Evolutionary conservation across 2,797 vertebrate species (phyloP).

Genomic region (Phyllotis vaccarum): DNA sequence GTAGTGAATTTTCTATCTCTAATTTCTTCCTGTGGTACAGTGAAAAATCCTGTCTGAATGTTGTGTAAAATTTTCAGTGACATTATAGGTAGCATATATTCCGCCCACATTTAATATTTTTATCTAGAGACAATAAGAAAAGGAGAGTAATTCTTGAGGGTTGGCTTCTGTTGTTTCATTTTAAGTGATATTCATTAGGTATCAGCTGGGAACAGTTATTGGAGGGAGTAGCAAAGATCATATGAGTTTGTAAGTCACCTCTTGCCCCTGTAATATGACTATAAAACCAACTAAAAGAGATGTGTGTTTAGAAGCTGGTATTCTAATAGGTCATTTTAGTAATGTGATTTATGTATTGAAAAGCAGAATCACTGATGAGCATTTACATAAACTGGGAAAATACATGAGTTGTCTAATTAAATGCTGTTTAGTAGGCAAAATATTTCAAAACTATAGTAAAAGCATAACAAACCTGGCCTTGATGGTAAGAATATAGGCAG

Average conservation of each 20-base stretch:
- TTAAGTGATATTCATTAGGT: neutral
- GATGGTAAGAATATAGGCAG: neutral
- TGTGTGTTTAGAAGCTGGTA: constrained; percentile 13
- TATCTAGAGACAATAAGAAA: constrained; percentile 28
- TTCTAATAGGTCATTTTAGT: neutral
- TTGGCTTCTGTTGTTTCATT: constrained; percentile 43
- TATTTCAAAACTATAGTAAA: constrained; percentile 52
- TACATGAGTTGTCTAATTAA: constrained; percentile 38
- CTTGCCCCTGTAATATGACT: neutral
- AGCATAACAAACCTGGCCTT: neutral
- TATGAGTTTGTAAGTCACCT: neutral
- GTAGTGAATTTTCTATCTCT: neutral
- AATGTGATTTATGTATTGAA: constrained; percentile 52
- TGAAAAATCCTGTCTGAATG: constrained; percentile 11
- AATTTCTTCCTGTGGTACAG: neutral
- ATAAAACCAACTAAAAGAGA: constrained; percentile 7
- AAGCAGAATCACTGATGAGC: constrained; percentile 40
- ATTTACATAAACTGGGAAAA: constrained; percentile 60
- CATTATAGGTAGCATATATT: neutral
- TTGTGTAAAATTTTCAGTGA: constrained; percentile 50
- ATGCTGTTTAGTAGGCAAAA: constrained; percentile 31
- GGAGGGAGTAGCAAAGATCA: neutral
- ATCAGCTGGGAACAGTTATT: neutral
- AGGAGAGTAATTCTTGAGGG: neutral
- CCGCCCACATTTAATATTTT: constrained; percentile 23